Evolutionary conservation across 2,888 invertebrate genomes (phyloP).

Genomic region (Troides helena): DNA sequence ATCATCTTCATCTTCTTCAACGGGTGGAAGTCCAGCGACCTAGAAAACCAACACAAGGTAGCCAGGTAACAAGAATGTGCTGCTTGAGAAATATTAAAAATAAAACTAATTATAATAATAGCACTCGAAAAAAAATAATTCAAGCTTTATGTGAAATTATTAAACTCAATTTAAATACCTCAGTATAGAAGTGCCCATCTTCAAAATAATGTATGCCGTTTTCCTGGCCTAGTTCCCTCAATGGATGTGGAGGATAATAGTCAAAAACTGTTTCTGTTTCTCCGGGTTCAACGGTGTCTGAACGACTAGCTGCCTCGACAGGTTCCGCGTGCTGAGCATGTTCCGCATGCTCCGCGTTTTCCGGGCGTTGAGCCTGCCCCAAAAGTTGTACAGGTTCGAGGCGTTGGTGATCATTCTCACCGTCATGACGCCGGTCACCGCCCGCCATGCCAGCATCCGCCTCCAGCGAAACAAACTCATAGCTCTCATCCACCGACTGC

Average conservation of each 20-base stretch:
- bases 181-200: conserved; percentile 96
- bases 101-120: no score
- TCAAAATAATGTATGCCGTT: conserved; percentile 94
- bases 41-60: conserved; percentile 36
- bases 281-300: conserved; percentile 45
- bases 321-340: conserved; percentile 35
- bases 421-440: conserved; percentile 50
- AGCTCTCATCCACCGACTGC: conserved; percentile 79
- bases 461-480: conserved; percentile 72
- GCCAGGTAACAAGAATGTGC: not conserved
- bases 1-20: conserved; percentile 87
- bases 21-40: conserved; percentile 86
- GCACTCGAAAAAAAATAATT: no score
- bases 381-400: conserved; percentile 22
- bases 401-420: conserved; percentile 34
- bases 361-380: conserved; percentile 29
- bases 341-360: conserved; percentile 18
- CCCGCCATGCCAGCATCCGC: conserved; percentile 58
- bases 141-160: not conserved
- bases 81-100: no score
- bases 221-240: conserved; percentile 87
- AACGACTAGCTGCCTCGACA: conserved; percentile 42
- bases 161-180: conserved; percentile 66
- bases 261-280: conserved; percentile 51
- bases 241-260: conserved; percentile 82